Conservation (phyloP, 64 coral and sea anemone genomes). For the Pocillopora verrucosa region DNA sequence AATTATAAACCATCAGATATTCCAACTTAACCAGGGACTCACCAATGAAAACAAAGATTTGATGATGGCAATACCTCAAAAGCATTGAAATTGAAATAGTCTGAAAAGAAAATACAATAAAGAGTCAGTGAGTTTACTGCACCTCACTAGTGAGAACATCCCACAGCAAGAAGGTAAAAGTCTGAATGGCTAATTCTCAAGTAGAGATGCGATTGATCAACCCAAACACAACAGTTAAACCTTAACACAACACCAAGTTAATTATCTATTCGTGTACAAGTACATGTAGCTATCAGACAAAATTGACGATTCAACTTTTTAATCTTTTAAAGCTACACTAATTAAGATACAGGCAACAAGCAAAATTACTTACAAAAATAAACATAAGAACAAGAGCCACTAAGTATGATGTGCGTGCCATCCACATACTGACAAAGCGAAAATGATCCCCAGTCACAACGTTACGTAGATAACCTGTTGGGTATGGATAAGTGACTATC, state of each 20-base stretch:
- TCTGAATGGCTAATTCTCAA: too few species aligned
- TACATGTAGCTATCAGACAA: too few species aligned
- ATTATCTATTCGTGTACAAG: too few species aligned
- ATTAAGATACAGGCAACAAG: neutral
- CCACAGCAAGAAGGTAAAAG: too few species aligned
- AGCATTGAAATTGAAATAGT: slow-evolving; percentile 99
- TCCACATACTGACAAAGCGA: slow-evolving; percentile 98
- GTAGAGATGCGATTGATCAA: too few species aligned
- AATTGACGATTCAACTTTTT: too few species aligned
- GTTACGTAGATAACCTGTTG: slow-evolving; percentile 87
- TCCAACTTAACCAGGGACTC: neutral
- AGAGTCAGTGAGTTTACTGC: neutral
- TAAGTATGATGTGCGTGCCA: slow-evolving; percentile 94
- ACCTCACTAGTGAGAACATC: too few species aligned
- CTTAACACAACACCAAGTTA: too few species aligned
- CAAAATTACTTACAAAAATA: slow-evolving; percentile 88
- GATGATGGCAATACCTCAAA: slow-evolving; percentile 96
- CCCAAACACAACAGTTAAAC: too few species aligned
- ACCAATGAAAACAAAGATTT: slow-evolving; percentile 98
- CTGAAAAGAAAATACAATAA: slow-evolving; percentile 62
- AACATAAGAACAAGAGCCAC: slow-evolving; percentile 98
- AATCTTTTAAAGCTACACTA: too few species aligned
- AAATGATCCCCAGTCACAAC: slow-evolving; percentile 97
- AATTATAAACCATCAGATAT: neutral
- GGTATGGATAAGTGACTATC: neutral